Conservation (phyloP, 2,797 vertebrate species). For the Perodicticus potto region DNA sequence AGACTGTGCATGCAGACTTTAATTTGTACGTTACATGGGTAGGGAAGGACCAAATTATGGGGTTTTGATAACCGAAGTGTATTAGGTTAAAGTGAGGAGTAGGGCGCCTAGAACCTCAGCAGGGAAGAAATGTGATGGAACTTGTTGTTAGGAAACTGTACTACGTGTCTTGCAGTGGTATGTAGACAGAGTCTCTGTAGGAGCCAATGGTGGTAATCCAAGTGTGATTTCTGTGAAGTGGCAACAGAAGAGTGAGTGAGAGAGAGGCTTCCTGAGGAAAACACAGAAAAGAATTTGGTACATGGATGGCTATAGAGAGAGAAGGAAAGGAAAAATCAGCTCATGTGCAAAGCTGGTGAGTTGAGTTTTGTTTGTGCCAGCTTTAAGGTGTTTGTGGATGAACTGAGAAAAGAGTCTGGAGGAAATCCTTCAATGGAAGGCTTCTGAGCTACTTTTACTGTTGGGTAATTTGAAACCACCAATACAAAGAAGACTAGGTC, state of each 20-base stretch:
- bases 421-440: background rate
- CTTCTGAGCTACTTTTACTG: background rate
- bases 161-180: background rate
- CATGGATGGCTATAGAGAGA: background rate
- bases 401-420: background rate
- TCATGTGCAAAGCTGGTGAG: background rate
- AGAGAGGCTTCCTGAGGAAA: background rate
- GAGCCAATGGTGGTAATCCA: background rate
- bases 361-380: background rate
- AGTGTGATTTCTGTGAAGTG: background rate
- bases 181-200: background rate
- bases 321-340: background rate
- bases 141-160: background rate
- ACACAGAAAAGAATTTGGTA: background rate
- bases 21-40: background rate
- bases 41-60: background rate
- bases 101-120: background rate
- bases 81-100: background rate
- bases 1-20: background rate
- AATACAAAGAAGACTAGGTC: background rate
- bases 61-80: background rate
- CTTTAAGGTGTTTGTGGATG: background rate
- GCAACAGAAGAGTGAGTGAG: background rate
- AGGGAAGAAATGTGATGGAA: background rate
- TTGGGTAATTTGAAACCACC: background rate